Evolutionary conservation across 2,797 vertebrate genomes (phyloP), one percentile per base, ranked within the genome.

Genomic region (Pseudotriccus pelzelni): DNA sequence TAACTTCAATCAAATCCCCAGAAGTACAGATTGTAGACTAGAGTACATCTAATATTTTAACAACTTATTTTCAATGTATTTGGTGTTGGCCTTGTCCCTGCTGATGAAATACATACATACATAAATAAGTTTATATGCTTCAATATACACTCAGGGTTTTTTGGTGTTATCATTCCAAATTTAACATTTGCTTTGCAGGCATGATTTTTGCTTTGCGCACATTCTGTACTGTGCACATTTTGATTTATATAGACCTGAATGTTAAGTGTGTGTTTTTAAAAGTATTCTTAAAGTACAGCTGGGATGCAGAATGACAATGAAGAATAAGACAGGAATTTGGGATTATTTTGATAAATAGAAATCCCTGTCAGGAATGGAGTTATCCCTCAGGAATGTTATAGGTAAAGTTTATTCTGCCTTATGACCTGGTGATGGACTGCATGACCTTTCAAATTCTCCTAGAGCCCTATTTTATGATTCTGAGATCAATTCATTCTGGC

Each of bases 361-460:
- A 74, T 43, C n/a, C 53, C 30, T 72, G 17, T 75, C 64, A 83
- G 87, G 79, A 89, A 66, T 47, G 52, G 53, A 62, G 20, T 47
- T 88, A 46, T 80, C 89, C 84, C 85, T 78, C 53, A 86, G 76
- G 82, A 89, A 66, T 86, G 24, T 58, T 87, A 32, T 62, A 87
- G 75, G 72, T 94, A 81, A 96, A 87, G 82, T 94, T 94, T 94
- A 86, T 87, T 91, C 84, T 91, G 73, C 76, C 53, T 83, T 85
- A 87, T 85, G 93, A 78, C 89, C 93, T 87, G 37, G 4, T 94
- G 91, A 92, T 96, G 89, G 93, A 94, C 91, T 95, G 47, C 32
- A 55, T 84, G 91, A 95, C 89, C 89, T 95, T 96, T 97, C 69
- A 88, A 56, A 84, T 85, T 67, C 53, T 95, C 37, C 43, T 75